phyloP scores from a whole-genome alignment of 2,888 invertebrate genomes.

The Sarcophaga carnaria region DNA sequence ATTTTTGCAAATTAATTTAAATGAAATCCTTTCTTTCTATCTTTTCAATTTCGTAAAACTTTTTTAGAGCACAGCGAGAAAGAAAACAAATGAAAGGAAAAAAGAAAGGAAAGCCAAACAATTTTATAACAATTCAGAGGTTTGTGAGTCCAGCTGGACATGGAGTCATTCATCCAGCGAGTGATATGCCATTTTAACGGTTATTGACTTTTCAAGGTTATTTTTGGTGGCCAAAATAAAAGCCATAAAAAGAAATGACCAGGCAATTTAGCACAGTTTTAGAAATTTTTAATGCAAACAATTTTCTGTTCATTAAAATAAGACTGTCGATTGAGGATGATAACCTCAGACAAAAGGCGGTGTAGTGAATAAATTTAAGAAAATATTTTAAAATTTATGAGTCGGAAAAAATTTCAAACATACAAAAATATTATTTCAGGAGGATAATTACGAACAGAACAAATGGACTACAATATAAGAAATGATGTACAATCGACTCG shows the following conservation, averaged over 20 bases:
- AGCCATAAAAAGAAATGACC: conserved; percentile 8
- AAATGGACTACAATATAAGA: too few species aligned
- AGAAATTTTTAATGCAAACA: neutral
- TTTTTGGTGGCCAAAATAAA: conserved; percentile 37
- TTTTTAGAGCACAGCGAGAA: conserved; percentile 21
- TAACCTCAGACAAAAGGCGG: too few species aligned
- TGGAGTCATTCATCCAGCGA: neutral
- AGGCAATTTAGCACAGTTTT: neutral
- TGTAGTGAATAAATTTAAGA: too few species aligned
- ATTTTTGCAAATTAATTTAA: conserved; percentile 60
- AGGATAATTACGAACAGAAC: too few species aligned
- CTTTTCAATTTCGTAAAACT: neutral
- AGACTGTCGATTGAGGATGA: too few species aligned
- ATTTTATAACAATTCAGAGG: conserved; percentile 34
- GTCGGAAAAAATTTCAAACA: too few species aligned
- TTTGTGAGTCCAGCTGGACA: conserved; percentile 19
- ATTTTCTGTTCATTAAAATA: too few species aligned
- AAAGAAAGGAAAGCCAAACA: conserved; percentile 6
- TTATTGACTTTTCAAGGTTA: conserved; percentile 66
- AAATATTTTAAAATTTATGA: too few species aligned
- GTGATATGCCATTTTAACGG: conserved; percentile 20
- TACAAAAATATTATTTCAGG: too few species aligned
- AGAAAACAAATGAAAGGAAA: conserved; percentile 3
- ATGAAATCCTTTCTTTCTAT: conserved; percentile 56
- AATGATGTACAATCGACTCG: too few species aligned